Percentiles rank a stretch among this genome's conserved stretches.
These are phyloP conservation scores for Diadema setosum DNA, from an alignment of 35 echinoderm and acorn worm genomes.

Conservation along the genomic window DNA sequence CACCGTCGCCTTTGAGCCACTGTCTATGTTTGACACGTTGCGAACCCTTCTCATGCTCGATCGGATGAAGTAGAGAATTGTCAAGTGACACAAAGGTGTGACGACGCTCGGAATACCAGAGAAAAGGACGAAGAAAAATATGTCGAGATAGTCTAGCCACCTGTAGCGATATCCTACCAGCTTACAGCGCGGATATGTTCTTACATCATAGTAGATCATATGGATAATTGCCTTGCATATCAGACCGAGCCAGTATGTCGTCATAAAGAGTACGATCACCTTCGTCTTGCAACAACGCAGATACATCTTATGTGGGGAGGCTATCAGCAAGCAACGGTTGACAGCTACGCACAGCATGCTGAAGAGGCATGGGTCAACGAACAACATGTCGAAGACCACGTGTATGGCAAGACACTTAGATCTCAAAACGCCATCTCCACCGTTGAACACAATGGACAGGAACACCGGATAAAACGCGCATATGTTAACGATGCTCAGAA, in stretches of 20 bases:
- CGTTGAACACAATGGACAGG: not conserved
- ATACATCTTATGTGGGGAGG: not conserved
- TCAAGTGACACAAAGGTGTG: not conserved
- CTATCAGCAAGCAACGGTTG: not conserved
- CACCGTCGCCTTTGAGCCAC: too few relatives aligned
- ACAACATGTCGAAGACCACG: not conserved
- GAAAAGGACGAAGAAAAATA: not conserved
- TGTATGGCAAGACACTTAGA: not conserved
- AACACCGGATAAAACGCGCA: not conserved
- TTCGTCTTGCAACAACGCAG: not conserved
- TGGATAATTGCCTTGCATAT: not conserved
- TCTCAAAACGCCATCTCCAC: not conserved
- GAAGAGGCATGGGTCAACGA: not conserved
- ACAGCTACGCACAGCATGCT: not conserved
- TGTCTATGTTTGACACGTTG: too few relatives aligned
- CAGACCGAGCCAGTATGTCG: not conserved
- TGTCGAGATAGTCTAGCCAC: not conserved
- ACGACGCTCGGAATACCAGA: not conserved
- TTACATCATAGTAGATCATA: not conserved
- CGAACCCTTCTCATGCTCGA: too few relatives aligned
- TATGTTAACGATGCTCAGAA: not conserved
- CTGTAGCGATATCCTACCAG: not conserved
- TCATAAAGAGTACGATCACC: not conserved
- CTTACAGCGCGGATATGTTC: not conserved
- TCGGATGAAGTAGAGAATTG: too few relatives aligned